Conservation (phyloP, 2,113 vertebrate genomes). For the Tupaia tana region DNA sequence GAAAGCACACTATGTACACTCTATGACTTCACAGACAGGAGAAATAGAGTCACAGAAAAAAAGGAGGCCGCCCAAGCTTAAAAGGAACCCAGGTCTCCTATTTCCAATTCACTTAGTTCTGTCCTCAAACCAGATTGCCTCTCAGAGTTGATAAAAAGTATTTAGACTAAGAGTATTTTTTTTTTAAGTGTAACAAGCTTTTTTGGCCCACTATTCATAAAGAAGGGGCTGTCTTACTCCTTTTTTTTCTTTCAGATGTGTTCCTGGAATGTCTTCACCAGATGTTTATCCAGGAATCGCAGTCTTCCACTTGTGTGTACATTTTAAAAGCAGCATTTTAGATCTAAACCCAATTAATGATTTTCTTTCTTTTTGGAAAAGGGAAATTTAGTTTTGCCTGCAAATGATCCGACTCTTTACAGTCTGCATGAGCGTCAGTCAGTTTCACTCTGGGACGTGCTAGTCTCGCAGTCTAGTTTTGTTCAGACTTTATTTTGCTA, state of each 20-base stretch:
- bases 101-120: not conserved
- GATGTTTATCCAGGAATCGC: slow-evolving; percentile 68
- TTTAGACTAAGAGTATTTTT: not conserved
- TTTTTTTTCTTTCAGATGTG: slow-evolving; percentile 70
- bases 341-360: slow-evolving; percentile 51
- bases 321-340: slow-evolving; percentile 57
- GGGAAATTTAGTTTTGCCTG: slow-evolving; percentile 26
- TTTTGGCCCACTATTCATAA: slow-evolving; percentile 54
- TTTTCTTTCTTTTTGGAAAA: slow-evolving; percentile 46
- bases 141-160: slow-evolving; percentile 28
- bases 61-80: not conserved
- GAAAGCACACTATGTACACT: not conserved
- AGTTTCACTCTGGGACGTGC: slow-evolving; percentile 60
- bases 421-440: slow-evolving; percentile 47
- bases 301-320: slow-evolving; percentile 43
- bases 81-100: not conserved
- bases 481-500: slow-evolving; percentile 74
- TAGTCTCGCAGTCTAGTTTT: slow-evolving; percentile 61
- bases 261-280: slow-evolving; percentile 74
- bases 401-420: slow-evolving; percentile 46
- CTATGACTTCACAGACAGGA: not conserved
- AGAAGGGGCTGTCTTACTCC: slow-evolving; percentile 65
- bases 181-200: not conserved
- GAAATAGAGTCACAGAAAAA: not conserved
- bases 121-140: not conserved